phyloP scores from a whole-genome alignment of 1,140 invertebrate genomes.

The Lordiphosa collinella region DNA sequence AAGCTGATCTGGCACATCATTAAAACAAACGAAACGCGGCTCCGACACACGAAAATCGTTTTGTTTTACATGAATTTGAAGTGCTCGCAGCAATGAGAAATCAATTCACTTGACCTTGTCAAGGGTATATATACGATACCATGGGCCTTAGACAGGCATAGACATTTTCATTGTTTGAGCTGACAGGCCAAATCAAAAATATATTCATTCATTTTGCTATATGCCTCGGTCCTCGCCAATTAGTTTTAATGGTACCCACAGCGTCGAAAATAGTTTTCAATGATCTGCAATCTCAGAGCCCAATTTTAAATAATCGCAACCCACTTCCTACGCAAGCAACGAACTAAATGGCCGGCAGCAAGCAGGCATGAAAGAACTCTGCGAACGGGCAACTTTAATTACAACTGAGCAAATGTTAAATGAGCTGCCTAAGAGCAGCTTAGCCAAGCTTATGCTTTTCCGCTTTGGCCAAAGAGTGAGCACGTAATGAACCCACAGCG shows the following conservation, averaged over 20 bases:
- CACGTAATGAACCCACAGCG: background rate
- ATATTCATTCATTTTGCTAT: conserved; percentile 14
- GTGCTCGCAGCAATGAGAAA: conserved; percentile 21
- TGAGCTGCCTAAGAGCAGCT: background rate
- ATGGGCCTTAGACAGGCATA: conserved; percentile 21
- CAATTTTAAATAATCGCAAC: conserved; percentile 20
- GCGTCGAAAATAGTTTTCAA: conserved; percentile 31
- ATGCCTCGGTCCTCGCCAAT: conserved; percentile 34
- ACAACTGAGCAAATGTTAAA: conserved; percentile 13
- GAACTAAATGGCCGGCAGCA: background rate
- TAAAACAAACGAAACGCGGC: conserved; percentile 29
- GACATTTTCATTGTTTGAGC: conserved; percentile 43
- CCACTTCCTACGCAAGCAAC: conserved; percentile 32
- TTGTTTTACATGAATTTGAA: conserved; percentile 33
- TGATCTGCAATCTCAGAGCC: conserved; percentile 26
- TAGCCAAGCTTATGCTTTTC: background rate
- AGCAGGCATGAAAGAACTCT: conserved; percentile 26
- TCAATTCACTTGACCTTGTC: conserved; percentile 62
- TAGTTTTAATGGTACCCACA: conserved; percentile 50
- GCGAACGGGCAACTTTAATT: conserved; percentile 21
- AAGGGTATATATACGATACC: conserved; percentile 22
- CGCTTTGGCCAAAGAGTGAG: background rate
- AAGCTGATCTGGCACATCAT: conserved; percentile 58
- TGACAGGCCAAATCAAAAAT: conserved; percentile 24
- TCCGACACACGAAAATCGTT: conserved; percentile 22